These are phyloP conservation scores for Megathymus violae DNA, from an alignment of 1,140 invertebrate genomes.

Conservation along the genomic window DNA sequence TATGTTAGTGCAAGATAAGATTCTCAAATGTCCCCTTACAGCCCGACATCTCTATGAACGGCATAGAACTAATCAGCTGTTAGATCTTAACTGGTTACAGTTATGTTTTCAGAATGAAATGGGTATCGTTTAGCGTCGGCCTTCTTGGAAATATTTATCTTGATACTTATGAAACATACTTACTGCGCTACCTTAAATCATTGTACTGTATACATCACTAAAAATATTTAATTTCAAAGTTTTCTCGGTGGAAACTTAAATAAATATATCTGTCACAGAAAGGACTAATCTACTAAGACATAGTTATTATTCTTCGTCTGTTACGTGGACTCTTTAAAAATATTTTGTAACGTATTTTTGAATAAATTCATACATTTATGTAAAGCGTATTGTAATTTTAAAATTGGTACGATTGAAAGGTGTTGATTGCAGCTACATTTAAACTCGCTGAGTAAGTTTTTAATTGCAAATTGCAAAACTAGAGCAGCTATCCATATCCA, in stretches of 20 bases:
- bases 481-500: conserved; percentile 4
- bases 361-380: too few relatives aligned
- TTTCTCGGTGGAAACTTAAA: too few relatives aligned
- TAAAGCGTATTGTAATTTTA: too few relatives aligned
- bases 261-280: too few relatives aligned
- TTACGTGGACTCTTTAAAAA: too few relatives aligned
- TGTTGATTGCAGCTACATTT: not conserved
- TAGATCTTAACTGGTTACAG: conserved; percentile 14
- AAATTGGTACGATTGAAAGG: too few relatives aligned
- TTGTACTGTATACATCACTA: too few relatives aligned
- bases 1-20: not conserved
- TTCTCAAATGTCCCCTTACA: conserved; percentile 7
- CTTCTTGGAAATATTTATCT: conserved; percentile 4
- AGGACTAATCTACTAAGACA: too few relatives aligned
- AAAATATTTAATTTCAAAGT: too few relatives aligned
- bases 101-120: conserved; percentile 24
- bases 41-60: conserved; percentile 3
- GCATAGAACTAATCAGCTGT: conserved; percentile 6
- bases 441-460: not conserved
- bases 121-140: not conserved
- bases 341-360: too few relatives aligned
- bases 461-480: conserved; percentile 1
- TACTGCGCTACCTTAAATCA: not conserved
- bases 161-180: conserved; percentile 1
- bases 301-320: too few relatives aligned